Evolutionary conservation across 2,797 vertebrate genomes (phyloP), one percentile per base, ranked within the genome.

Genomic region (Helicolenus hilgendorfi): DNA sequence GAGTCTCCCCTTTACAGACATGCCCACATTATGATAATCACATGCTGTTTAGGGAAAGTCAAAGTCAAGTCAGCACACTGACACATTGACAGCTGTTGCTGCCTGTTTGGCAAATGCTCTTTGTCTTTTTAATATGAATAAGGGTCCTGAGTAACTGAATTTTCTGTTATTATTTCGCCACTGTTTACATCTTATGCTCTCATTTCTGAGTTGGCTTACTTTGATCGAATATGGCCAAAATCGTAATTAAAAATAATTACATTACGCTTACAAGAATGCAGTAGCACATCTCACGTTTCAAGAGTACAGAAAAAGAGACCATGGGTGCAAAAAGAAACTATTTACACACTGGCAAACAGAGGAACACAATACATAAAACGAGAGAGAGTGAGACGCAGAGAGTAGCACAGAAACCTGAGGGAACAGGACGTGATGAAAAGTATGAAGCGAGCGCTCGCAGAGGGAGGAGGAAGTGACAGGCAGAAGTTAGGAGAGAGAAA

Each of bases 381-480:
- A 89, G 13, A 60, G 5, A 53, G 35, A 41, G 55, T 14, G 13
- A 56, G 31, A 64, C 35, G 29, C 18, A 20, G 59, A 67, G 49
- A 59, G 60, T 22, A 60, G 62, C 56, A 55, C 27, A 24, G 62
- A 33, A 81, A 77, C n/a, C 68, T 18, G 18, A 72, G 69, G 62
- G 76, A 85, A 79, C 14, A 29, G 59, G 62, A 71, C 69, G 74
- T 75, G 69, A 64, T 76, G 79, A 56, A 75, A 86, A 68, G 81
- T 26, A 70, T 60, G 58, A 65, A 81, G 36, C 14, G 20, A 77
- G 59, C 14, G 53, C 64, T 49, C 4, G 33, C 71, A 38, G 45
- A 26, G 71, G 71, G 64, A 79, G 72, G 29, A 73, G 69, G 62
- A 87, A 69, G 75, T 79, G 87, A 79, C 83, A 84, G 63, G 60